Conservation (phyloP, 2,797 vertebrate genomes). For the Aldrovandia affinis region DNA sequence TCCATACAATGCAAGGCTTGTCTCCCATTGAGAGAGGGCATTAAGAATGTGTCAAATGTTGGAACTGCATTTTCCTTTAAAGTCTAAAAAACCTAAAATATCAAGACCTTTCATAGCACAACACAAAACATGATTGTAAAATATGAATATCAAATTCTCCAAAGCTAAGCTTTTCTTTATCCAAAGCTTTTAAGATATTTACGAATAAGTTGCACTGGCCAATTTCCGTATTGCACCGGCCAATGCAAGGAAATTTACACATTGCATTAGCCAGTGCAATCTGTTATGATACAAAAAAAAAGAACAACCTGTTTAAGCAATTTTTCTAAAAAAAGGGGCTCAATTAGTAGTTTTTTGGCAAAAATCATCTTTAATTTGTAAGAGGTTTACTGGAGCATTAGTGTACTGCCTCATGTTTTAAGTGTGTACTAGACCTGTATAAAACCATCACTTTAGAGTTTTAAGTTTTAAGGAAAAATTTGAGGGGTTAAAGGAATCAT, state of each 20-base stretch:
- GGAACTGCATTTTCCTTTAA: slow-evolving; percentile 7
- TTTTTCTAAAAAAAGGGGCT: not conserved
- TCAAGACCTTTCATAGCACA: not conserved
- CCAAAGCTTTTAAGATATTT: not conserved
- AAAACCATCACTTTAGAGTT: slow-evolving; percentile 23
- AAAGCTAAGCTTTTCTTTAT: not conserved
- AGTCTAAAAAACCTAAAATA: slow-evolving; percentile 1
- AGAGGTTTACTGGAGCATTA: slow-evolving; percentile 8
- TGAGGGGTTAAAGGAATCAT: slow-evolving; percentile 60
- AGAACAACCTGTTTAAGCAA: not conserved
- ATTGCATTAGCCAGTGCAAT: not conserved
- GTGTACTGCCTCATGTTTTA: slow-evolving; percentile 1
- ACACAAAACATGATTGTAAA: not conserved
- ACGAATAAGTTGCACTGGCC: not conserved
- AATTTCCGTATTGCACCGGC: too few relatives aligned
- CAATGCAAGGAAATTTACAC: too few relatives aligned
- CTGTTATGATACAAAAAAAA: too few relatives aligned
- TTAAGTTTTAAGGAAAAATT: slow-evolving; percentile 31
- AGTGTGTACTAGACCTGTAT: not conserved
- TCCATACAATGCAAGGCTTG: not conserved
- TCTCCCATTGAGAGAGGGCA: not conserved
- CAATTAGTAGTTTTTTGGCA: not conserved
- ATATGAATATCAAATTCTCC: not conserved
- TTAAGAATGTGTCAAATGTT: slow-evolving; percentile 1
- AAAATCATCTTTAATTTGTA: not conserved